Evolutionary conservation across 2,888 invertebrate genomes (phyloP), one percentile per base, ranked within the genome.

Genomic region (Andrena praecox): DNA sequence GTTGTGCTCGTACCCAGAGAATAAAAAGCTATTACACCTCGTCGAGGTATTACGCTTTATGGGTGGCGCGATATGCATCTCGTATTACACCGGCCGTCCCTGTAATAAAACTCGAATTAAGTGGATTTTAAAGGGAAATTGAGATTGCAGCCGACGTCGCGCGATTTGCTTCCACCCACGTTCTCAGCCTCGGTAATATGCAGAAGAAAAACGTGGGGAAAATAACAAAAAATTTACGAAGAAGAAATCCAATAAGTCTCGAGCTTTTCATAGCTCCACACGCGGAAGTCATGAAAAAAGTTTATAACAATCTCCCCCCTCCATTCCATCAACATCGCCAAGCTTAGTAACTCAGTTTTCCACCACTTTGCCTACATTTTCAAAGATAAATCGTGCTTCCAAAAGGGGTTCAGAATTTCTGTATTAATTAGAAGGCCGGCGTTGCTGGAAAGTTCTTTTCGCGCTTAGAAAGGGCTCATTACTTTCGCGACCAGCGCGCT

Each of bases 21-120:
- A 77, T 80, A 71, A 80, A 73, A 80, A 69, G 72, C 73, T 80
- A 80, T 80, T 72, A 68, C 67, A 72, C 29, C 64, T 60, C 70
- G 67, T 31, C 59, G 31, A 2, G 50, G 42, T 77, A 72, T 72
- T 64, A 59, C 72, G 31, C 6, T 77, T 69, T 56, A 67, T 54
- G 77, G 52, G 8, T 6, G 5, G n/a, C 52, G 50, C 77, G 70
- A 66, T 66, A 59, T 35, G 64, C 48, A 77, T 72, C 72, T 63
- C 75, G 70, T 20, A 76, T 80, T 70, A 35, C 59, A 24, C 24
- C 64, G 33, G n/a, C 27, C 35, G 67, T 50, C 29, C 60, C 59
- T 60, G 50, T 54, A 74, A 70, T 82, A 31, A 79, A 82, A 79
- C 27, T 66, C 33, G 60, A 74, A 75, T 67, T 71, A 71, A 75